Evolutionary conservation across 1,140 invertebrate species (phyloP).

Genomic region (fruit fly (Drosophila melanogaster)): DNA sequence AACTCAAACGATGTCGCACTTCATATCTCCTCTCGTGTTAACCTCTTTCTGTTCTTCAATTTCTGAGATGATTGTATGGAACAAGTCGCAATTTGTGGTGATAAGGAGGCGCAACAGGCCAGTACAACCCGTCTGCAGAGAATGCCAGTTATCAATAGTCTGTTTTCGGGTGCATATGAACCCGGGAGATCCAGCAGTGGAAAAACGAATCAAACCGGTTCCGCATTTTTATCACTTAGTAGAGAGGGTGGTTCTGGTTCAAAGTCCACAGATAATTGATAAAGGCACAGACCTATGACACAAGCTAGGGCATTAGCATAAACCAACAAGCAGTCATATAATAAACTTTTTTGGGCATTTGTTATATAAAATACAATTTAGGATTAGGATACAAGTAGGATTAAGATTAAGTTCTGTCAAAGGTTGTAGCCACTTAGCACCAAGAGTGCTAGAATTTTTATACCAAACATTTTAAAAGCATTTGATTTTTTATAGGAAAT

Average conservation of each 20-base stretch:
- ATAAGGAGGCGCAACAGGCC: conserved; percentile 1
- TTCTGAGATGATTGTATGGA: conserved; percentile 1
- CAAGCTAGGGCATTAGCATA: background rate
- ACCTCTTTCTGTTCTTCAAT: background rate
- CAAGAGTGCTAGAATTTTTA: too few species aligned
- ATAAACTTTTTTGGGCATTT: too few species aligned
- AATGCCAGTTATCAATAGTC: conserved; percentile 11
- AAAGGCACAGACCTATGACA: background rate
- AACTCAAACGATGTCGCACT: conserved; percentile 3
- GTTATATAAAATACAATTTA: too few species aligned
- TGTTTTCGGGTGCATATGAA: conserved; percentile 7
- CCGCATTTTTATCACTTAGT: conserved; percentile 24
- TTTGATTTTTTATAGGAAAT: too few species aligned
- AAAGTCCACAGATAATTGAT: conserved; percentile 6
- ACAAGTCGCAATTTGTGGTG: conserved; percentile 23
- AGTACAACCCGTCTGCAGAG: background rate
- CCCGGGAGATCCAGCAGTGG: background rate
- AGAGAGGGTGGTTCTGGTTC: background rate
- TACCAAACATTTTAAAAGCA: too few species aligned
- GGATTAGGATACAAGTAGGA: too few species aligned
- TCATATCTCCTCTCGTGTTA: background rate
- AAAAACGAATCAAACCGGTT: conserved; percentile 6
- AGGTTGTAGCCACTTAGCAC: too few species aligned
- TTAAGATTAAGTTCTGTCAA: too few species aligned
- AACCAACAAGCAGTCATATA: background rate